Conservation (phyloP, 2,113 vertebrate genomes). For the Cephalopterus ornatus region DNA sequence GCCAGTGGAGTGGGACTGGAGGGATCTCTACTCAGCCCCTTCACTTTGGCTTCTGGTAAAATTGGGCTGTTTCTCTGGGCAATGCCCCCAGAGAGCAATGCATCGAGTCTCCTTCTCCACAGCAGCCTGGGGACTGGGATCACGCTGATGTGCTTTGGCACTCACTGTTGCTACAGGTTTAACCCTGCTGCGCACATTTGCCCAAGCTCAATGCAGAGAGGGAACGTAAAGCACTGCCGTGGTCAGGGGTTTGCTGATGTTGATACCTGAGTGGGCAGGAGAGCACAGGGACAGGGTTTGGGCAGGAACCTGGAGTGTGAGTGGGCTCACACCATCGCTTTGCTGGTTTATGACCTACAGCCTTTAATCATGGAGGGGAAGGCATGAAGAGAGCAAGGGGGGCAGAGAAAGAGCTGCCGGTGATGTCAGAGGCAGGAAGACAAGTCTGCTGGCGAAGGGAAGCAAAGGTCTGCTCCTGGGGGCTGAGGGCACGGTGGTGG, state of each 20-base stretch:
- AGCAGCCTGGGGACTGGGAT: not conserved
- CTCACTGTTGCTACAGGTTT: not conserved
- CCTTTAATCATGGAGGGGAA: not conserved
- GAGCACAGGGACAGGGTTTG: not conserved
- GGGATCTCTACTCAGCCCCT: not conserved
- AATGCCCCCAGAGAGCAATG: rapidly evolving
- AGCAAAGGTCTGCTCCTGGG: not conserved
- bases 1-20: rapidly evolving
- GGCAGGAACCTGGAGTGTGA: not conserved
- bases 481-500: rapidly evolving
- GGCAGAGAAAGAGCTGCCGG: not conserved
- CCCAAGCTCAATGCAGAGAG: not conserved
- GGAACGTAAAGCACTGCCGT: rapidly evolving
- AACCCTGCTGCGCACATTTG: not conserved
- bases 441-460: not conserved
- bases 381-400: not conserved
- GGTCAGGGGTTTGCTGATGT: not conserved
- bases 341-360: not conserved
- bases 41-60: not conserved
- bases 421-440: not conserved
- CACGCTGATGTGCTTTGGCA: not conserved
- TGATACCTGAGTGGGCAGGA: not conserved
- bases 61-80: rapidly evolving
- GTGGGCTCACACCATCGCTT: not conserved
- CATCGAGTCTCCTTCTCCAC: rapidly evolving